Evolutionary conservation across 2,888 invertebrate genomes (phyloP).

Genomic region (Acanthoscelides obtectus): DNA sequence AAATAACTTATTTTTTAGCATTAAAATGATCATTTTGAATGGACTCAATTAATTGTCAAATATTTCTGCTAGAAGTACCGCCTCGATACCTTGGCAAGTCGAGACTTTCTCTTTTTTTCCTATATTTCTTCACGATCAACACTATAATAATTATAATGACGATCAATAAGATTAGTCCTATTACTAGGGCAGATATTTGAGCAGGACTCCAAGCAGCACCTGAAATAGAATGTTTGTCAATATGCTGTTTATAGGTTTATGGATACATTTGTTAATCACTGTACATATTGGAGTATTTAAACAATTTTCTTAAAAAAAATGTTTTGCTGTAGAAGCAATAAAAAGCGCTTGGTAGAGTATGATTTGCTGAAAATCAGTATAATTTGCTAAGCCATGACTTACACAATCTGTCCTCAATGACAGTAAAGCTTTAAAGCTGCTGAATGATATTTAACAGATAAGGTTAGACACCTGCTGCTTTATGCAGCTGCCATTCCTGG

Average conservation of each 20-base stretch:
- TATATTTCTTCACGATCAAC: conserved; percentile 57
- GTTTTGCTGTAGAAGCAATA: no score
- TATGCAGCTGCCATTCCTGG: no score
- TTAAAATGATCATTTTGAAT: conserved; percentile 26
- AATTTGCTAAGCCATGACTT: no score
- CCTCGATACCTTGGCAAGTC: conserved; percentile 58
- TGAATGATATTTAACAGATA: no score
- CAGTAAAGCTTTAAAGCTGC: no score
- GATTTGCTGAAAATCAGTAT: no score
- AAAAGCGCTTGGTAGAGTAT: no score
- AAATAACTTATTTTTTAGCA: conserved; percentile 5
- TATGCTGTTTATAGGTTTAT: neutral
- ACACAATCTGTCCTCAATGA: no score
- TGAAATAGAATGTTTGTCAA: conserved; percentile 25
- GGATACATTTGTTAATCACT: neutral
- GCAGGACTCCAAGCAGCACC: conserved; percentile 37
- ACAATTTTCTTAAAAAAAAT: no score
- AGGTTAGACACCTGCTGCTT: no score
- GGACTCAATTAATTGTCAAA: conserved; percentile 28
- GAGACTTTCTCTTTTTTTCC: conserved; percentile 48
- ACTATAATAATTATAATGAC: conserved; percentile 57
- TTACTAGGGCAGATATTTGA: conserved; percentile 65
- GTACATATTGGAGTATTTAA: neutral
- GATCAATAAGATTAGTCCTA: conserved; percentile 60
- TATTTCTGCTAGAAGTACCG: conserved; percentile 13